Conservation (phyloP, 2,888 invertebrate genomes). For the Dione vanillae region DNA sequence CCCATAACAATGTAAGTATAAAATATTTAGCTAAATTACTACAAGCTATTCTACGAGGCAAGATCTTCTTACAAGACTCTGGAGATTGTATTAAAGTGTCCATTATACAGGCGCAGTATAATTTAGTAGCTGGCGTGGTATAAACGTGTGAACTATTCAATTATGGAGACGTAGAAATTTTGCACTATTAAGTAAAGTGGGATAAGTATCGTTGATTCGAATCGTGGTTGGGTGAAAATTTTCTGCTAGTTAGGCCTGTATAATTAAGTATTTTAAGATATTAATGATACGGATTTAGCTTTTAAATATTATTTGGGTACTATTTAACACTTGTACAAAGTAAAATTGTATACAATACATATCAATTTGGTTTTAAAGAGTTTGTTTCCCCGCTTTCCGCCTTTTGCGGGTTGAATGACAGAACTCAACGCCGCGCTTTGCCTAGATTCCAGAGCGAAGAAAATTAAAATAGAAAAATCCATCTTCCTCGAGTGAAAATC, state of each 20-base stretch:
- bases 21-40: neutral
- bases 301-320: too few species aligned
- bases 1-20: neutral
- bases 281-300: too few species aligned
- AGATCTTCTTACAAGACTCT: neutral
- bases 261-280: too few species aligned
- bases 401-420: too few species aligned
- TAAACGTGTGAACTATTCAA: conserved; percentile 18
- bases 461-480: too few species aligned
- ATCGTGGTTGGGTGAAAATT: neutral
- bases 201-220: neutral
- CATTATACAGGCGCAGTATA: conserved; percentile 15
- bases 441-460: too few species aligned
- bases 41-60: neutral
- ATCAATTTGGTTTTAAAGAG: too few species aligned
- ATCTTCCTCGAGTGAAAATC: too few species aligned
- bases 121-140: neutral
- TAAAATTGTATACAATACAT: too few species aligned
- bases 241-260: neutral
- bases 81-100: conserved; percentile 1
- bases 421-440: too few species aligned
- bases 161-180: neutral
- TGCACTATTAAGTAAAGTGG: neutral
- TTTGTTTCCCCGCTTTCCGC: too few species aligned
- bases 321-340: too few species aligned